Conservation (phyloP, 2,888 invertebrate genomes). For the Podabrus alpinus region DNA sequence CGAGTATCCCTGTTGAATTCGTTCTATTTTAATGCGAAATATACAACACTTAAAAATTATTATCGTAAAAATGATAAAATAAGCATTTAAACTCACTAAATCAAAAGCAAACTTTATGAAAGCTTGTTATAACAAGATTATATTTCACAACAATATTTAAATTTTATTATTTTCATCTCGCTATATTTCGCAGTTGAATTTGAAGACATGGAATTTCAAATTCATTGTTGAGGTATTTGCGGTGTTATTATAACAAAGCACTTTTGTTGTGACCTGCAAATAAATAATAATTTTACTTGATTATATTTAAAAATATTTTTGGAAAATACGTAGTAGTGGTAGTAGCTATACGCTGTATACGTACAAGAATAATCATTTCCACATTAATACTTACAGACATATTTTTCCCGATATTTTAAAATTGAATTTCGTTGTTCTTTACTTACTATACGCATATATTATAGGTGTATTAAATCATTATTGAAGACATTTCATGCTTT, state of each 20-base stretch:
- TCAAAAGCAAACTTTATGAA: neutral
- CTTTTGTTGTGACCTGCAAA: neutral
- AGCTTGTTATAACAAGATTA: neutral
- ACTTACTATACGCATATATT: too few species aligned
- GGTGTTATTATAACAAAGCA: neutral
- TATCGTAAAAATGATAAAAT: neutral
- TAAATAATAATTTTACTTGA: neutral
- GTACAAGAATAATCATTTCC: too few species aligned
- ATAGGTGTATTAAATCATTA: too few species aligned
- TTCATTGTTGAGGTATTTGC: conserved; percentile 1
- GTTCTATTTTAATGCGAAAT: neutral
- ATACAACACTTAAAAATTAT: neutral
- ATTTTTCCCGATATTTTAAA: too few species aligned
- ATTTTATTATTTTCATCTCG: neutral
- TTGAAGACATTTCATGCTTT: too few species aligned
- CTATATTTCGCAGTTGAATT: neutral
- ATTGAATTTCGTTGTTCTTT: too few species aligned
- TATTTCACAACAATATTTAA: neutral
- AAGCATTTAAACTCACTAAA: neutral
- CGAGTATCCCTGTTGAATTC: neutral
- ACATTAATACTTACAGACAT: too few species aligned
- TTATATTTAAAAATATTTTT: neutral
- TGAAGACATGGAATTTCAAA: neutral
- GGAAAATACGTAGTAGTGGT: too few species aligned
- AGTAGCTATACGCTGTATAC: too few species aligned